Evolutionary conservation across 1,140 invertebrate species (phyloP).

Genomic region (Procambarus clarkii): DNA sequence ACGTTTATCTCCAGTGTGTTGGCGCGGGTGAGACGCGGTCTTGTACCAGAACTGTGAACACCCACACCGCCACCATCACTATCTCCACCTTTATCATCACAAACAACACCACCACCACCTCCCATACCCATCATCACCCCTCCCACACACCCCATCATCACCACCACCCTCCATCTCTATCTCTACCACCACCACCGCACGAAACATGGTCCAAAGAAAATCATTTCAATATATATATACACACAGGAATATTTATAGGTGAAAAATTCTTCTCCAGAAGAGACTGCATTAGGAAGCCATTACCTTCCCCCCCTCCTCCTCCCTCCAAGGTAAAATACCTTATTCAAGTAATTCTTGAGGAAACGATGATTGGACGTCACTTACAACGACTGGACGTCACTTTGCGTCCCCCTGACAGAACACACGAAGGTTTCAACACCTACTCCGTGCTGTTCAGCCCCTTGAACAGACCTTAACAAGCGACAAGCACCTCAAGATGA

Average conservation of each 20-base stretch:
- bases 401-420: no score
- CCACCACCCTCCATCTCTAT: neutral
- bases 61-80: no score
- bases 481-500: neutral
- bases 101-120: no score
- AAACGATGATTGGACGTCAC: no score
- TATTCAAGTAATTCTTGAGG: no score
- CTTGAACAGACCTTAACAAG: constrained; percentile 1
- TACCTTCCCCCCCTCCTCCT: neutral
- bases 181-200: neutral
- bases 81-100: no score
- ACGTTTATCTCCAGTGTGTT: no score
- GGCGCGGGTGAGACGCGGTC: no score
- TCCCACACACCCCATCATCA: neutral
- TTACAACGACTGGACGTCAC: no score
- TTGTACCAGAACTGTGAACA: no score
- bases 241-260: neutral
- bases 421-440: neutral
- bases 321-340: neutral
- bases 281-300: neutral
- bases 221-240: neutral
- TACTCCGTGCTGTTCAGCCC: neutral
- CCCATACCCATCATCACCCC: no score
- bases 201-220: neutral
- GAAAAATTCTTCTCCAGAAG: neutral